Percentiles rank a stretch among this genome's conserved stretches.
These are phyloP conservation scores for Eublepharis macularius DNA, from an alignment of 2,113 vertebrate species.

Conservation along the genomic window DNA sequence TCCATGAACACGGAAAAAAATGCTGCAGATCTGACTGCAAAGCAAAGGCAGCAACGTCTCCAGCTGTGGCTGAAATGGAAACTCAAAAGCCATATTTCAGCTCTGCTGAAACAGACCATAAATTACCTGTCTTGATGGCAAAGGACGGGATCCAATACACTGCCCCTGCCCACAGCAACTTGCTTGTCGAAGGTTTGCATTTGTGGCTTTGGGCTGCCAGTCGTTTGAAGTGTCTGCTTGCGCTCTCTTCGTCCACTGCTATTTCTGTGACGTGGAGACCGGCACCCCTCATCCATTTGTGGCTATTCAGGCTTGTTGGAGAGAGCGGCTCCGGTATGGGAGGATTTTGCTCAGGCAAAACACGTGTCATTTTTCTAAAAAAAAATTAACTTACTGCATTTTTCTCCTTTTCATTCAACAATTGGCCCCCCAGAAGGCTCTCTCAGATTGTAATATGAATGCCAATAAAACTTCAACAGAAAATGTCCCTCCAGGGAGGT, in stretches of 20 bases:
- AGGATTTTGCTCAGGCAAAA: neutral
- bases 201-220: neutral
- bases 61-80: slow-evolving; percentile 11
- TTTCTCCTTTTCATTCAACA: too few species aligned
- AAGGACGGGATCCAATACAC: neutral
- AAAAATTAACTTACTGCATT: too few species aligned
- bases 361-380: too few species aligned
- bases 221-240: neutral
- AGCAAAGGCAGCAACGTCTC: slow-evolving; percentile 42
- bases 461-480: too few species aligned
- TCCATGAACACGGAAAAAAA: slow-evolving; percentile 49
- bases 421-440: too few species aligned
- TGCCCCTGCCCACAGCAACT: neutral
- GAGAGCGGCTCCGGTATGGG: too few species aligned
- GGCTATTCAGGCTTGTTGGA: too few species aligned
- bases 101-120: slow-evolving; percentile 5
- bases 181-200: neutral
- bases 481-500: too few species aligned
- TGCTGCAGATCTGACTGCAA: slow-evolving; percentile 30
- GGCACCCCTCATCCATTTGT: neutral
- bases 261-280: neutral
- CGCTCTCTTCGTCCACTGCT: too few species aligned
- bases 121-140: neutral
- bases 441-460: too few species aligned
- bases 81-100: slow-evolving; percentile 7